Evolutionary conservation across 2,113 vertebrate genomes (phyloP).

Genomic region (Bubo blakistoni): DNA sequence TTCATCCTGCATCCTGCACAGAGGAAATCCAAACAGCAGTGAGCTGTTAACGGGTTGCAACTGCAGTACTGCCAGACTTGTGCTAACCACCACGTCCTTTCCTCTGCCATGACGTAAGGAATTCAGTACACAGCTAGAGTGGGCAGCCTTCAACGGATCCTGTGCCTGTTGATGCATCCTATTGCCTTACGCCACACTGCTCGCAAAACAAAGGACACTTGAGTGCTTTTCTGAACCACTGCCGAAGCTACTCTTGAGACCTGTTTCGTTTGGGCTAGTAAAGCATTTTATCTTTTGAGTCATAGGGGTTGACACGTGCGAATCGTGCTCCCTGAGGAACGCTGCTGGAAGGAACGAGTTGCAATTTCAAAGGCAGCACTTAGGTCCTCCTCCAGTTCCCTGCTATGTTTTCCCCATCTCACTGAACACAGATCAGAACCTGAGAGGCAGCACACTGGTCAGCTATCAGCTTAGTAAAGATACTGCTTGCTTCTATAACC

Average conservation of each 20-base stretch:
- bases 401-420: accelerated
- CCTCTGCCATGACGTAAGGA: neutral
- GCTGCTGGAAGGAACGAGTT: neutral
- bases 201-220: neutral
- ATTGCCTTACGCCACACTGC: neutral
- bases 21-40: neutral
- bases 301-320: neutral
- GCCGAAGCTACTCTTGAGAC: neutral
- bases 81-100: neutral
- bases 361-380: neutral
- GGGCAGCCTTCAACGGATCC: neutral
- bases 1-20: neutral
- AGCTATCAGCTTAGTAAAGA: neutral
- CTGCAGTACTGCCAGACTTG: neutral
- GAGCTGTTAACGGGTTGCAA: neutral
- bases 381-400: neutral
- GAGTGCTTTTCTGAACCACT: neutral
- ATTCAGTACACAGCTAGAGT: neutral
- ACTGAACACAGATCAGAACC: neutral
- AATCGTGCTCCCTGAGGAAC: neutral
- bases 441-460: neutral
- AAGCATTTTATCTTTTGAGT: neutral
- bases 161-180: neutral
- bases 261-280: neutral
- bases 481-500: neutral